Conservation (phyloP, 2,797 vertebrate species). For the Spheniscus humboldti region DNA sequence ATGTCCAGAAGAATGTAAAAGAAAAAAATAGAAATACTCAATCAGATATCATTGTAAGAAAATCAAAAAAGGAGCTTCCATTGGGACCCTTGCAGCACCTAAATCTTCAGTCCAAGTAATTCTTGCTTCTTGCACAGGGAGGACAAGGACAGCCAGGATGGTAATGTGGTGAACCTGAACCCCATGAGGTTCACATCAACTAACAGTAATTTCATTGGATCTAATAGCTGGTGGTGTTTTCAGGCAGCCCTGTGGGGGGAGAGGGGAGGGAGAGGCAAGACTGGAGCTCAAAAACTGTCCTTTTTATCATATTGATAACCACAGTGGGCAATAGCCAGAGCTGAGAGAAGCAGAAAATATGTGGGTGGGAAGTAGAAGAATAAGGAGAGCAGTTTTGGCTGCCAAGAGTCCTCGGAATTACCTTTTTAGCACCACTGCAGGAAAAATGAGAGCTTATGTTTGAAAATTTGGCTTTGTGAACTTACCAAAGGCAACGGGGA, state of each 20-base stretch:
- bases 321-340: background rate
- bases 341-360: background rate
- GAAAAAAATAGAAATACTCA: background rate
- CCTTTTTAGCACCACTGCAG: background rate
- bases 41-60: background rate
- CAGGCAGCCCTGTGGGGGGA: background rate
- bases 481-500: background rate
- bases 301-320: background rate
- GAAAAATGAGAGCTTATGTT: background rate
- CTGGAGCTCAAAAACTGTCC: background rate
- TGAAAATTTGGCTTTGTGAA: background rate
- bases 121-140: background rate
- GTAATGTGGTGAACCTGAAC: accelerated
- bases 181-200: background rate
- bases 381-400: background rate
- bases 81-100: background rate
- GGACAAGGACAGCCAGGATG: background rate
- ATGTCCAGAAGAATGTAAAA: background rate
- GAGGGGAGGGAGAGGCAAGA: background rate
- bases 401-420: background rate
- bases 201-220: background rate
- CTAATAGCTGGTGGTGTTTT: background rate
- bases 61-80: background rate
- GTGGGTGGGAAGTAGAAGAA: background rate
- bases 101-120: background rate